Base-by-base conservation (phyloP, 2,888 invertebrate genomes). In the Homarus gammarus region DNA sequence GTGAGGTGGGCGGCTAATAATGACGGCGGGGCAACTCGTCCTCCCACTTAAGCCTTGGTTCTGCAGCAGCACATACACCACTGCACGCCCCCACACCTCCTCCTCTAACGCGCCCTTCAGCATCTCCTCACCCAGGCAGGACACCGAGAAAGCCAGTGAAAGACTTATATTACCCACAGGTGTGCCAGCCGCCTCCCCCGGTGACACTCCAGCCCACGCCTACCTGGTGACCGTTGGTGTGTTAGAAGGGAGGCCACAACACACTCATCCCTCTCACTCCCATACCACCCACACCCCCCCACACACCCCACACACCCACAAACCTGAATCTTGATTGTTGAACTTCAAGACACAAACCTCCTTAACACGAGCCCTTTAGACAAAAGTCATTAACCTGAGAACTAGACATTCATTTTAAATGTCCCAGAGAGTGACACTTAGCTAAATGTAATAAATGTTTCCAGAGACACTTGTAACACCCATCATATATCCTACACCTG, bases 11-110 rank as follows among this genome's bases (percentile, higher is more conserved):
- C 64, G 64, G 0, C 64, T 27, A 8, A 12, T 64, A 64, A 64
- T 68, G 40, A 83, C 64, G 33, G 36, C 33, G n/a, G 33, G 84
- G 88, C 78, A 89, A 89, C 88, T 64, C 44, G 38, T 3, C 75
- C 68, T 72, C 61, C 64, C 64, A 87, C 87, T 61, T 56, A 40
- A 77, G 82, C 64, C 61, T n/a, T n/a, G 81, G 78, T 85, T 56
- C 85, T 78, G 85, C 87, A 77, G 87, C 75, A 75, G 75, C 75
- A 87, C 87, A 75, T 61, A 81, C 87, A 77, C 44, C 40, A 31
- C 49, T 33, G 51, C 86, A 15, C 70, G 22, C 49, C 79, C 36
- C 61, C 61, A 68, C 70, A 27, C 72, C 81, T 61, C 61, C 40
- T 51, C 75, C 68, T 15, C 40, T 68, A 38, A 38, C 15, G 40